phyloP scores from a whole-genome alignment of 2,113 vertebrate genomes.

The Eptesicus fuscus region DNA sequence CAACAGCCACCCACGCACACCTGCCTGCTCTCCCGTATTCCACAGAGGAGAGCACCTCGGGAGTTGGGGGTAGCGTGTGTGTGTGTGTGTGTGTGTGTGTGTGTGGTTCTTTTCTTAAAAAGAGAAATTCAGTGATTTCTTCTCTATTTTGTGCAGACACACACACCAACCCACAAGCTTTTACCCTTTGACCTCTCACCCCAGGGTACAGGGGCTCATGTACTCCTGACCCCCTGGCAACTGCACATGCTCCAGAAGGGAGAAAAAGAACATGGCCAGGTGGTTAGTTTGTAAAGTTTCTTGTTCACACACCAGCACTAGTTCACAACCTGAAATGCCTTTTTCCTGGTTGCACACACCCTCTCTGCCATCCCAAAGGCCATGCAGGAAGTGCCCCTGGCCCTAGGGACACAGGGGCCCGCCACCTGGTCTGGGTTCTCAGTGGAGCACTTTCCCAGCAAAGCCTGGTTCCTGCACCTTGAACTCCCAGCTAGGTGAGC shows the following conservation, averaged over 20 bases:
- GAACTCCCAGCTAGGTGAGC: not conserved
- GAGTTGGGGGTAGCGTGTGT: not conserved
- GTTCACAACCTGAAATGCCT: not conserved
- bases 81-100: too few relatives aligned
- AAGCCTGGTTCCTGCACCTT: not conserved
- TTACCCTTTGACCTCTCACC: not conserved
- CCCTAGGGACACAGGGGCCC: not conserved
- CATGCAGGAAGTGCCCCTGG: not conserved
- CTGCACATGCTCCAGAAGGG: not conserved
- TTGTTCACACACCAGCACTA: not conserved
- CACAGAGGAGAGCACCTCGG: not conserved
- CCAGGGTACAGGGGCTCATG: not conserved
- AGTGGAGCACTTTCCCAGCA: accelerated
- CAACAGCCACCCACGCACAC: not conserved
- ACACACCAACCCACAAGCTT: not conserved
- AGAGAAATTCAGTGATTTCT: not conserved
- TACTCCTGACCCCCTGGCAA: not conserved
- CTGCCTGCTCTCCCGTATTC: not conserved
- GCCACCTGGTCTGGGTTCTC: not conserved
- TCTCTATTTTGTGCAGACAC: not conserved
- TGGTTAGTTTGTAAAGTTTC: not conserved
- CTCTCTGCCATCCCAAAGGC: not conserved
- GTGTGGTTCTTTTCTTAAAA: not conserved
- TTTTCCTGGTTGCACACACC: not conserved
- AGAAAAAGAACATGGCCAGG: not conserved